phyloP scores from a whole-genome alignment of 1,140 invertebrate genomes.

The Trachymyrmex cornetzi region DNA sequence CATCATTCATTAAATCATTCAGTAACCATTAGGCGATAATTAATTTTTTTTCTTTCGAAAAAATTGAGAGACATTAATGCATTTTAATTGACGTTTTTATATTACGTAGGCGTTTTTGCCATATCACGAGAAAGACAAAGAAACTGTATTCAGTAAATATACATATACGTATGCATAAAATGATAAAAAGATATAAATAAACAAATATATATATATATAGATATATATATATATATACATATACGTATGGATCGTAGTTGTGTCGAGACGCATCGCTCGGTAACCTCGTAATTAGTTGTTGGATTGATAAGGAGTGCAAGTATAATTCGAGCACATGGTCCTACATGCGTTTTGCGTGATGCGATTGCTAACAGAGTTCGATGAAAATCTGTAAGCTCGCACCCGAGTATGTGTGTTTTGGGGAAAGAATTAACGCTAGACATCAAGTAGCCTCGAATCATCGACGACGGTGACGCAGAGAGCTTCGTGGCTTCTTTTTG shows the following conservation, averaged over 20 bases:
- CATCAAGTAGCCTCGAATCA: slow-evolving; percentile 76
- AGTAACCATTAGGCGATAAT: slow-evolving; percentile 29
- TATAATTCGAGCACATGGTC: slow-evolving; percentile 41
- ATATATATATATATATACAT: slow-evolving; percentile 65
- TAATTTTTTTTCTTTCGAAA: slow-evolving; percentile 4
- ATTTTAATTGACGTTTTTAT: background rate
- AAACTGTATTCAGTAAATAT: slow-evolving; percentile 69
- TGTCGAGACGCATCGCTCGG: slow-evolving; percentile 65
- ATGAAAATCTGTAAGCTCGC: slow-evolving; percentile 9
- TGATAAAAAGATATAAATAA: slow-evolving; percentile 69
- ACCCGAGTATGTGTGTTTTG: slow-evolving; percentile 33
- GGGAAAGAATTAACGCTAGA: slow-evolving; percentile 52
- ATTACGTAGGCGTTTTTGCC: slow-evolving; percentile 2
- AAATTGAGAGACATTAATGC: background rate
- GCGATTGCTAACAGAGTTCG: slow-evolving; percentile 30
- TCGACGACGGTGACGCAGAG: slow-evolving; percentile 70
- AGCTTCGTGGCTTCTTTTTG: slow-evolving; percentile 76
- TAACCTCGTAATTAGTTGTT: slow-evolving; percentile 70
- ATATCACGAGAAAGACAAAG: slow-evolving; percentile 47
- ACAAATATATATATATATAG: slow-evolving; percentile 61
- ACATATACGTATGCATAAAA: slow-evolving; percentile 72
- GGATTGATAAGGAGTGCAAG: slow-evolving; percentile 49
- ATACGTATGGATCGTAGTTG: slow-evolving; percentile 72
- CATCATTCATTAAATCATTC: background rate
- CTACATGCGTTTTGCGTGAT: slow-evolving; percentile 46